phyloP scores from a whole-genome alignment of 2,113 vertebrate species.

The Garra rufa region DNA sequence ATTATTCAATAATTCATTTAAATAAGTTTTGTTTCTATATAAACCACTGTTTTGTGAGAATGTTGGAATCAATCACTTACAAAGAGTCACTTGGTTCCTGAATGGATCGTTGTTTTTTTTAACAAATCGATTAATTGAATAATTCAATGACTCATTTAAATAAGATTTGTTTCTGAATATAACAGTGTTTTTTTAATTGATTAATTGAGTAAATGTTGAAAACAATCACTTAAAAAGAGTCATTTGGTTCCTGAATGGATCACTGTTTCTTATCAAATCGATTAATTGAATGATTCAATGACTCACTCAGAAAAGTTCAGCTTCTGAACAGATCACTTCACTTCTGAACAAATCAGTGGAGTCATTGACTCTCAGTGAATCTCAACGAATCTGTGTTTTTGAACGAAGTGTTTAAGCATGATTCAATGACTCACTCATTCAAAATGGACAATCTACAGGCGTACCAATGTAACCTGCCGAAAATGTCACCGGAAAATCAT shows the following conservation, averaged over 20 bases:
- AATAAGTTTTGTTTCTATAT: too few species aligned
- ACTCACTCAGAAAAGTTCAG: background rate
- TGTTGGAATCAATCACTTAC: too few species aligned
- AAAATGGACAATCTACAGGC: background rate
- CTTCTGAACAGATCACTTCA: background rate
- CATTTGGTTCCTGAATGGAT: background rate
- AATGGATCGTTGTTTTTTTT: background rate
- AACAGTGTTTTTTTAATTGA: background rate
- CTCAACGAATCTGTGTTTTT: background rate
- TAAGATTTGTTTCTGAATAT: background rate
- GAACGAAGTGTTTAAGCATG: background rate
- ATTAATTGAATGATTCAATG: background rate
- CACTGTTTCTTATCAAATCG: background rate
- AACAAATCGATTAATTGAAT: background rate
- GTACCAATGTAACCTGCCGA: background rate
- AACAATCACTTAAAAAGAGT: background rate
- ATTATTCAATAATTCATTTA: too few species aligned
- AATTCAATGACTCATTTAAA: background rate
- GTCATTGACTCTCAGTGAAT: background rate
- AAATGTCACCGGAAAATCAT: background rate
- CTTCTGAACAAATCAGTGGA: background rate
- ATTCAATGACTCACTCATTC: background rate
- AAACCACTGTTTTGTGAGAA: too few species aligned
- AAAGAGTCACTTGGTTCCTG: background rate
- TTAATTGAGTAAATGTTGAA: background rate